phyloP scores from a whole-genome alignment of 2,113 vertebrate genomes.

The Zosterops lateralis region DNA sequence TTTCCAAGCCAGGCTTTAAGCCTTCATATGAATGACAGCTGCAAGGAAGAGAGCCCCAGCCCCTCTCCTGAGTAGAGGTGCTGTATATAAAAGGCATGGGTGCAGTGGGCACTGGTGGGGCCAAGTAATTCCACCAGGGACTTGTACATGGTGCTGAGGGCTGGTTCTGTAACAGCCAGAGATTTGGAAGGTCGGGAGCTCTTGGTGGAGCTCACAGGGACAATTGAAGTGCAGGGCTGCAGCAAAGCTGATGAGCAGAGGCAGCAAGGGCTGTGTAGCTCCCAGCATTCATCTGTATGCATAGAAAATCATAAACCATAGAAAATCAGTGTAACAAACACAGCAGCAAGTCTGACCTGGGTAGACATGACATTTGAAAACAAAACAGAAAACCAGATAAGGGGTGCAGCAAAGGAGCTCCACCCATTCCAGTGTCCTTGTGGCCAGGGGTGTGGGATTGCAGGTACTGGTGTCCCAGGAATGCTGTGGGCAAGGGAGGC shows the following conservation, averaged over 20 bases:
- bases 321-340: neutral
- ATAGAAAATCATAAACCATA: neutral
- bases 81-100: neutral
- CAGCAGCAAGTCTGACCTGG: neutral
- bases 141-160: fast-evolving
- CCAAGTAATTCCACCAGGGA: neutral
- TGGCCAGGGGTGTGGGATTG: neutral
- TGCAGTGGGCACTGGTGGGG: neutral
- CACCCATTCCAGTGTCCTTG: fast-evolving
- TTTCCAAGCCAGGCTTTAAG: neutral
- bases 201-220: neutral
- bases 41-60: neutral
- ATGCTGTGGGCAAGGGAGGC: neutral
- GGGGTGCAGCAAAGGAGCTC: neutral
- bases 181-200: neutral
- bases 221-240: neutral
- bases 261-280: fast-evolving
- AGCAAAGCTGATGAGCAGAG: neutral
- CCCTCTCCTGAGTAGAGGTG: neutral
- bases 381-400: neutral
- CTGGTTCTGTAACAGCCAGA: neutral
- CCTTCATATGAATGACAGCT: neutral
- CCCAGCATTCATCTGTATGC: neutral
- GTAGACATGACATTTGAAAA: neutral
- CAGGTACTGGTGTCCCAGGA: fast-evolving